Conservation (phyloP, 92 coral and sea anemone genomes). For the Siderastrea radians region DNA sequence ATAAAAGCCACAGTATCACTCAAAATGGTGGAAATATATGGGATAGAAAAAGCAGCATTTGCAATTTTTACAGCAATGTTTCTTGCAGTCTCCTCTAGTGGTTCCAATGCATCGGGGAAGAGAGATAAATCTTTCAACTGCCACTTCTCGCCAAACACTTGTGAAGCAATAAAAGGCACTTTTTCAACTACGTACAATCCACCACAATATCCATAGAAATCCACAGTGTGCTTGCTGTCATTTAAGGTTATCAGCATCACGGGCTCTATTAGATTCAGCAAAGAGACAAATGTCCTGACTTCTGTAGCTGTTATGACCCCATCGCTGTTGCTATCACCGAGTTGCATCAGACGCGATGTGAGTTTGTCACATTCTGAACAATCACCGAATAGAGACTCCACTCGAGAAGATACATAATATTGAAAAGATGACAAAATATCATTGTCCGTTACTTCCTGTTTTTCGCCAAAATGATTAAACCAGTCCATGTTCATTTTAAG, state of each 20-base stretch:
- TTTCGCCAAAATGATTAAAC: slow-evolving; percentile 25
- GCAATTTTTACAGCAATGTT: not conserved
- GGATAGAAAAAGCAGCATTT: not conserved
- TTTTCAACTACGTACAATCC: slow-evolving; percentile 73
- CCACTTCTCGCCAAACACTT: slow-evolving; percentile 59
- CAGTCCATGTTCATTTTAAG: slow-evolving; percentile 47
- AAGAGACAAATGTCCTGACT: slow-evolving; percentile 56
- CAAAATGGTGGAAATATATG: not conserved
- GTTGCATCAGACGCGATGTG: slow-evolving; percentile 22
- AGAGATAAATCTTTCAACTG: slow-evolving; percentile 38
- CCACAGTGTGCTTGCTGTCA: slow-evolving; percentile 72
- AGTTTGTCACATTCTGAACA: slow-evolving; percentile 69
- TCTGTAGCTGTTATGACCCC: slow-evolving; percentile 65
- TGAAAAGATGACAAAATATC: not conserved
- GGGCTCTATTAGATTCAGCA: slow-evolving; percentile 73
- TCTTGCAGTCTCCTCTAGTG: slow-evolving; percentile 52
- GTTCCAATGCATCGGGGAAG: slow-evolving; percentile 70
- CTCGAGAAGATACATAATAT: slow-evolving; percentile 17
- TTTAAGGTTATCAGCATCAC: slow-evolving; percentile 68
- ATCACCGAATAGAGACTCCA: slow-evolving; percentile 57
- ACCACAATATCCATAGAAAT: slow-evolving; percentile 87
- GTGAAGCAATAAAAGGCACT: slow-evolving; percentile 61
- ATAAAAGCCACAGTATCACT: slow-evolving; percentile 11
- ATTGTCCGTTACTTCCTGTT: not conserved
- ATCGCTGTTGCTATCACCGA: slow-evolving; percentile 75